Conservation (phyloP, 2,113 vertebrate genomes). For the Aegypius monachus region DNA sequence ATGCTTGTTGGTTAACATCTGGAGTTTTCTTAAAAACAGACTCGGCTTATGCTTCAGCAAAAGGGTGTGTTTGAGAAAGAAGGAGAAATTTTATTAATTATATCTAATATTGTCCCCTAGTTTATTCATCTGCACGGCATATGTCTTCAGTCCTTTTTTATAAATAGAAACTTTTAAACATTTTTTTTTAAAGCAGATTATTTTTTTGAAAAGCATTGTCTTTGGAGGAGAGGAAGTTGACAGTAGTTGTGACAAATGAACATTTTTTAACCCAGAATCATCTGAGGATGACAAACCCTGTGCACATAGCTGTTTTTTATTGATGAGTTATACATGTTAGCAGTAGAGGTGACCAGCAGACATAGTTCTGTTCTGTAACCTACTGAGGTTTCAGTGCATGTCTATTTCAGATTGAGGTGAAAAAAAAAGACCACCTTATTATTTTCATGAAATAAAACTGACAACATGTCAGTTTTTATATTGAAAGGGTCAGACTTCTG, state of each 20-base stretch:
- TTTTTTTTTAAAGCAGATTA: background rate
- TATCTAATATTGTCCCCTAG: background rate
- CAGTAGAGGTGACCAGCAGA: background rate
- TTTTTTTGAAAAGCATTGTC: background rate
- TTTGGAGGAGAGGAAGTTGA: background rate
- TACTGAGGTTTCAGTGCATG: background rate
- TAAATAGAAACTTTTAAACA: background rate
- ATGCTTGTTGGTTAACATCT: background rate
- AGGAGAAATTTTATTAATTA: background rate
- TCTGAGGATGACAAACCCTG: background rate
- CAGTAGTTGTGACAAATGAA: background rate
- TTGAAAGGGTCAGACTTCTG: background rate
- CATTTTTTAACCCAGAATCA: background rate
- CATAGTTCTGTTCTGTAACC: background rate
- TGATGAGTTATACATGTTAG: background rate
- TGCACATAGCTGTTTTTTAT: background rate
- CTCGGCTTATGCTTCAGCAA: background rate
- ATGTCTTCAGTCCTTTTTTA: background rate
- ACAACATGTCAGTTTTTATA: background rate
- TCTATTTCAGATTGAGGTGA: background rate
- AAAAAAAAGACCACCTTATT: background rate
- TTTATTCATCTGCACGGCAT: background rate
- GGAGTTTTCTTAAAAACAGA: background rate
- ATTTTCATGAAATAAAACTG: background rate
- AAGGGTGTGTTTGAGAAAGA: background rate